Evolutionary conservation across 2,113 vertebrate genomes (phyloP), one percentile per base, ranked within the genome.

Genomic region (Paedocypris sp.): DNA sequence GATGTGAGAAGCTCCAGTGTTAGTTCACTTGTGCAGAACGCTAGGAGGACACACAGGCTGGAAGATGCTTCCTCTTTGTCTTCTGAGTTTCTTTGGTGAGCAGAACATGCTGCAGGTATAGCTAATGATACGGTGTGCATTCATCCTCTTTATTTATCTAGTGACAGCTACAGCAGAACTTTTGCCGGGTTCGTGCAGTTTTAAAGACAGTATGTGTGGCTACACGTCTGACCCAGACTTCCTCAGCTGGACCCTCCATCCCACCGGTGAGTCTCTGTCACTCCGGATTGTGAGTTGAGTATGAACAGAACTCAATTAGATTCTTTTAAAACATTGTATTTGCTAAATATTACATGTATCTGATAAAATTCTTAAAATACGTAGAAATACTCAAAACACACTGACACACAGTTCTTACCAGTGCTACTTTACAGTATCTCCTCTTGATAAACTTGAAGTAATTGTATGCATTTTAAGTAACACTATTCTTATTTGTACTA

Each of bases 101-200:
- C 75, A 38, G 11, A 35, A 68, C 71, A 62, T 13, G 26, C 16
- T 42, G 15, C 20, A 54, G 28, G 41, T 82, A 76, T 31, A 20
- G 48, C n/a, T n/a, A n/a, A n/a, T n/a, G n/a, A n/a, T n/a, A n/a
- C n/a, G n/a, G 33, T 15, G 13, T 64, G 29, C 48, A 52, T 53
- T 39, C 19, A 2, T 56, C 15, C 31, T 84, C 47, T 64, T 25
- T 76, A 47, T 63, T 69, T n/a, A n/a, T 61, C 54, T 82, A 75
- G 83, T 71, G 11, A 39, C 68, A 32, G 74, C 84, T 45, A 75
- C 71, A 39, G 76, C 76, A 28, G 43, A 77, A 59, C 75, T 80
- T 20, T 49, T 85, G n/a, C 73, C 81, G 9, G 93, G 91, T 28
- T 94, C 93, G 20, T 97, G 92, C 68, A 74, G 80, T 65, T 97